Base-by-base conservation (phyloP, 2,797 vertebrate species). In the Gymnoscopelus braueri region DNA sequence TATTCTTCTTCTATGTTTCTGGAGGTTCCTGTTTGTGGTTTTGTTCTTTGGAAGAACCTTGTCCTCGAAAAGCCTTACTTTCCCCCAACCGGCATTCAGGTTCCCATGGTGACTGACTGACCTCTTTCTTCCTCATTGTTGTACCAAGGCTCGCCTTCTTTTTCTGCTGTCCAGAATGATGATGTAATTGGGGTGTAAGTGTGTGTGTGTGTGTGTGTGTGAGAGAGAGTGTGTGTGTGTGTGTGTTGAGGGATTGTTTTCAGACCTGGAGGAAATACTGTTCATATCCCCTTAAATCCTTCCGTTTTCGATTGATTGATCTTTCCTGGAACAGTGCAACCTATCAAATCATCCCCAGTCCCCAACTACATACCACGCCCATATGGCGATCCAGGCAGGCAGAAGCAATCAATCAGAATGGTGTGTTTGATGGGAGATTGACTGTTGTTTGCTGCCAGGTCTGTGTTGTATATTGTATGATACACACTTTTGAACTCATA, bases 401-500 rank as follows among this genome's bases (percentile, higher is more conserved):
- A 79, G 72, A 87, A 79, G 87, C 85, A 88, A 87, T 86, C 85
- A 26, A 64, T 77, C 70, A 13, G 48, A 65, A 76, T 26, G 8
- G 57, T 39, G 78, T 70, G 71, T 84, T 82, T 81, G 69, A 79
- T 87, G 77, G 86, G 85, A 76, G 84, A 89, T 87, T 82, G 79
- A 87, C 85, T 84, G 82, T 76, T 75, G 69, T 84, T 80, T 57
- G 76, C 75, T 81, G 76, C 81, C 83, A 84, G 84, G 84, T 86
- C 85, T 87, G 83, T 94, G 93, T 93, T 97, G 94, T 95, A 95
- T 95, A 96, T 95, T 95, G 94, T 95, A 95, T 94, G 91, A 96
- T 95, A 95, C 88, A 95, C 94, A 95, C 90, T 96, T 96, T 96
- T 95, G 94, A 95, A 96, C 95, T 95, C 91, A 84, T 96, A 92